Evolutionary conservation across 1,140 invertebrate species (phyloP), one percentile per base, ranked within the genome.

Genomic region (Polypedilum vanderplanki): DNA sequence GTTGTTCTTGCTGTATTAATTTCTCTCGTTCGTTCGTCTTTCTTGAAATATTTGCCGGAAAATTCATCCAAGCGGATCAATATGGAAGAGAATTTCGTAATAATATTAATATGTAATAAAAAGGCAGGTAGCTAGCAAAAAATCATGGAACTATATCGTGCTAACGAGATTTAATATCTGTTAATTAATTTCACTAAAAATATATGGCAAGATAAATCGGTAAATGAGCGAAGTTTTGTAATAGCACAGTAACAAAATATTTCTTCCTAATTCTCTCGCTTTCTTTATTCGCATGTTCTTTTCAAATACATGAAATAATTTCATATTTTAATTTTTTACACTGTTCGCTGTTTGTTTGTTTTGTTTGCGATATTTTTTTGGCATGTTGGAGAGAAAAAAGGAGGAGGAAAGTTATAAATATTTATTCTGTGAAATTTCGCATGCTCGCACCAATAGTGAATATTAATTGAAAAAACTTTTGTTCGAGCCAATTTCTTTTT

Each of bases 371-470:
- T 33, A 4, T n/a, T n/a, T 57, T 57, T 57, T 57, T 57, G 46
- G 46, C 46, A 57, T 57, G 46, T n/a, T 4, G n/a, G 15, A n/a
- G 15, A n/a, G 15, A 15, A 46, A 46, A 46, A 46, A 33, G 24
- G 24, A 33, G 24, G 24, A 33, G 24, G 24, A 33, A 46, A 46
- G 15, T 15, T 12, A 46, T 12, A 46, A 46, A 46, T 46, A 46
- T 46, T 57, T 57, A 33, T 57, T 57, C 46, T 12, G 46, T 57
- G 46, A 57, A 57, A 57, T 57, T 57, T 57, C 46, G 12, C 46
- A 57, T 4, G 8, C 15, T 12, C 46, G 46, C 46, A 57, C 46
- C 46, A 57, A n/a, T n/a, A 57, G 46, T 57, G 46, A 57, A 57
- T 57, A 57, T 57, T 57, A 57, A 57, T 57, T 57, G 12, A 46